Evolutionary conservation across 2,113 vertebrate species (phyloP).

Genomic region (Xerus inauris): DNA sequence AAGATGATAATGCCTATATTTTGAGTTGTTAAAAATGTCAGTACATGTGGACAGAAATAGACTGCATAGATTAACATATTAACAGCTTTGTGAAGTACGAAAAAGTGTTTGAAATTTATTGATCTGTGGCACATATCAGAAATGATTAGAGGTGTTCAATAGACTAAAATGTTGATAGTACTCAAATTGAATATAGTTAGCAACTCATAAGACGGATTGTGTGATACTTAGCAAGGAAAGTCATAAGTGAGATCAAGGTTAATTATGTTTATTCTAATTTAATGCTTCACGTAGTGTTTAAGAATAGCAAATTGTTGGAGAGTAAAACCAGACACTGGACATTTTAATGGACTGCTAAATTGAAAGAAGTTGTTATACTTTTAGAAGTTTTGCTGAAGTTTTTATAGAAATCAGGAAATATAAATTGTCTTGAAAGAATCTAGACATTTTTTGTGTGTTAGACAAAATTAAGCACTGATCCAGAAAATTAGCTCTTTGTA

Average conservation of each 20-base stretch:
- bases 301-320: conserved; percentile 19
- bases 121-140: background rate
- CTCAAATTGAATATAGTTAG: background rate
- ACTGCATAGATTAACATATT: background rate
- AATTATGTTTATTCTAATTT: conserved; percentile 53
- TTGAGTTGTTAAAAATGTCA: conserved; percentile 36
- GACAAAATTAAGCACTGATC: background rate
- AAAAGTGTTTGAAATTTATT: conserved; percentile 33
- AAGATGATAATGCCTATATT: background rate
- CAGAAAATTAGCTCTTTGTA: background rate
- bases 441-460: background rate
- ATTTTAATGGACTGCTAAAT: conserved; percentile 10
- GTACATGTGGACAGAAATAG: background rate
- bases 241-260: conserved; percentile 61
- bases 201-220: conserved; percentile 3
- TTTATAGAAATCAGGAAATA: background rate
- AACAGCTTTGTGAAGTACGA: background rate
- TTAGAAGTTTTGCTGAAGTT: conserved; percentile 37
- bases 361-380: background rate
- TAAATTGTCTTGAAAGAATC: conserved; percentile 30
- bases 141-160: background rate
- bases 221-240: conserved; percentile 27
- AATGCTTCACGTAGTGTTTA: conserved; percentile 45
- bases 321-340: conserved; percentile 7
- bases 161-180: background rate